Percentiles rank a stretch among this genome's conserved stretches.
Evolutionary conservation across 2,113 vertebrate species (phyloP).

Genomic region (Drymodes brunneopygia): DNA sequence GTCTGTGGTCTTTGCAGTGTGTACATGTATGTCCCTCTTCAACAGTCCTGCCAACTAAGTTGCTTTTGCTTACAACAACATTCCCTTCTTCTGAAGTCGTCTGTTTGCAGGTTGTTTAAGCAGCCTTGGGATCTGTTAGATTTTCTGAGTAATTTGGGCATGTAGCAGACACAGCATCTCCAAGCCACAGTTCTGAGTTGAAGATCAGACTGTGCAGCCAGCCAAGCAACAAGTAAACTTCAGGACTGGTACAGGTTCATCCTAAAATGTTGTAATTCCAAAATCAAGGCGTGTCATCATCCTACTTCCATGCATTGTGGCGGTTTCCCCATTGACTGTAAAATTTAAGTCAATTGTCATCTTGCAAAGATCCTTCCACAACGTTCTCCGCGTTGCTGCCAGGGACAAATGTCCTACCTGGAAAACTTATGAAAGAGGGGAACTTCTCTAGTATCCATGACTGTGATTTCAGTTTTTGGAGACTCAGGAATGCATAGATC

Average conservation of each 20-base stretch:
- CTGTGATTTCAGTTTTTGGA: neutral
- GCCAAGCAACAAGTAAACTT: neutral
- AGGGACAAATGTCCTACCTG: neutral
- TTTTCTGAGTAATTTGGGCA: neutral
- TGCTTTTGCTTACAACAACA: neutral
- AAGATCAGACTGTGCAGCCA: neutral
- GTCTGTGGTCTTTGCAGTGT: neutral
- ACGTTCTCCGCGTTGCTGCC: neutral
- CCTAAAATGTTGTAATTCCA: neutral
- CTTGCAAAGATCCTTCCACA: neutral
- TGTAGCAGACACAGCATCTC: neutral
- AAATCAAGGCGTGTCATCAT: neutral
- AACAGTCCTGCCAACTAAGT: neutral
- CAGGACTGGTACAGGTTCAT: neutral
- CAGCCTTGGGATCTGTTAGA: neutral
- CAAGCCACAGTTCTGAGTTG: neutral
- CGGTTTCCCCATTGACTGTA: neutral
- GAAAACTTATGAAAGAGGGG: neutral
- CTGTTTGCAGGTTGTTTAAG: neutral
- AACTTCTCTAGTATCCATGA: neutral
- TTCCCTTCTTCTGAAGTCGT: neutral
- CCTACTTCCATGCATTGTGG: neutral
- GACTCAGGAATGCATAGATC: neutral
- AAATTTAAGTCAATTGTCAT: neutral
- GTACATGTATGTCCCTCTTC: neutral